These are phyloP conservation scores for Scrobipalpa costella DNA, from an alignment of 2,888 invertebrate species.

Conservation along the genomic window DNA sequence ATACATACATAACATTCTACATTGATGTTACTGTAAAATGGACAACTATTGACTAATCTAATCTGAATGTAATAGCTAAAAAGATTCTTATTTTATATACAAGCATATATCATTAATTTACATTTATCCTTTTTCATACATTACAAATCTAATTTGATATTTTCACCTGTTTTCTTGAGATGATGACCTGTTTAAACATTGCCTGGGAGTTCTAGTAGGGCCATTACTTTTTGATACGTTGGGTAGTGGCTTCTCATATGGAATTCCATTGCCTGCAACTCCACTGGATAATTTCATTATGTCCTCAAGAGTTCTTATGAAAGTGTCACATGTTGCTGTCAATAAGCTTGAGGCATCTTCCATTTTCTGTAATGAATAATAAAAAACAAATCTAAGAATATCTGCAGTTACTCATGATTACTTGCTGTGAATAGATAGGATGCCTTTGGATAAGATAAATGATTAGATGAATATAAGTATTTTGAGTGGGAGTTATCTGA, in stretches of 20 bases:
- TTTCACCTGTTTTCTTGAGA: slow-evolving; percentile 77
- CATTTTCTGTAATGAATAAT: slow-evolving; percentile 82
- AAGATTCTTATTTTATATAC: slow-evolving; percentile 25
- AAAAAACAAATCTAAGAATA: slow-evolving; percentile 21
- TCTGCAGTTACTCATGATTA: slow-evolving; percentile 22
- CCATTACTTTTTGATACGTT: slow-evolving; percentile 54
- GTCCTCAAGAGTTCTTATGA: slow-evolving; percentile 90
- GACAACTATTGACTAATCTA: background rate
- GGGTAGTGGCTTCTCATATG: slow-evolving; percentile 65
- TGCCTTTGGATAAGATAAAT: too few species aligned
- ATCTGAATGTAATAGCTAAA: too few species aligned
- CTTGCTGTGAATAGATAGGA: too few species aligned
- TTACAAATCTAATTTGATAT: background rate
- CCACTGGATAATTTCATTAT: slow-evolving; percentile 84
- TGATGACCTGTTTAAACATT: slow-evolving; percentile 61
- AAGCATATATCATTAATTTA: slow-evolving; percentile 14
- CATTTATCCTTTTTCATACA: slow-evolving; percentile 2
- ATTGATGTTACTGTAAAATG: background rate
- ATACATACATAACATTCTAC: background rate
- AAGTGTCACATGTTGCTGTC: slow-evolving; percentile 90
- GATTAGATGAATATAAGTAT: too few species aligned
- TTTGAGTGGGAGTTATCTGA: too few species aligned
- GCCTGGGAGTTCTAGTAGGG: slow-evolving; percentile 53
- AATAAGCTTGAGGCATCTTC: slow-evolving; percentile 87
- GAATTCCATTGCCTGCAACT: slow-evolving; percentile 42